Base-by-base conservation (phyloP, 2,113 vertebrate genomes). In the Mirza zaza region DNA sequence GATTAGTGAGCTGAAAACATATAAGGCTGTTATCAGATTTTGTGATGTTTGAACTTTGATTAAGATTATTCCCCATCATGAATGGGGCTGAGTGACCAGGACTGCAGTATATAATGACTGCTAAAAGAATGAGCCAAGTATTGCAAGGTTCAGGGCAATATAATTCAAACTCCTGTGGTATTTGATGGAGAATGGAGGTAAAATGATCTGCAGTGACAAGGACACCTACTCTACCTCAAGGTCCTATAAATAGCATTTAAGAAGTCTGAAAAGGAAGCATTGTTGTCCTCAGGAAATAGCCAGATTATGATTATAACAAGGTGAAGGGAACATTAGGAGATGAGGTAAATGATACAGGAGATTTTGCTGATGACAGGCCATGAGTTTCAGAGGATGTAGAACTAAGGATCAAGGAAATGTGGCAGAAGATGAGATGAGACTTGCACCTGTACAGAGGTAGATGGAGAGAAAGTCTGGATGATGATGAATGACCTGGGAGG, bases 231-330 rank as follows among this genome's bases (percentile, higher is more conserved):
- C 13, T 70, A 86, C n/a, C 45, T 81, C 17, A 85, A 71, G 14
- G 25, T 92, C 18, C 34, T 77, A 23, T 76, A 57, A 94, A 59
- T 76, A 82, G 14, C 52, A 96, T 65, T 77, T 96, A 82, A 50
- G 36, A 94, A 13, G 29, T 23, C 13, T 92, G 9, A 23, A 92
- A 59, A 81, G 21, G 45, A 92, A 45, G 10, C 21, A 12, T 20
- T 18, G 29, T 23, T 94, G 34, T 82, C 55, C 4, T 92, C 39
- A 83, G 48, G 45, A 83, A 83, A 73, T 6, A 70, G 25, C 5
- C 27, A 2, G 12, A 73, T 67, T 96, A 79, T 52, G 34, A 87
- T 90, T 96, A 94, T 18, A 87, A 71, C 23, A 87, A 89, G 5
- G 5, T 65, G 23, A 87, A 59, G 27, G 18, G 39, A 57, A 65